A percentile compares a stretch with the other conserved stretches of the same genome.
phyloP scores from a whole-genome alignment of 2,797 vertebrate species.

The Phaenicophaeus curvirostris region DNA sequence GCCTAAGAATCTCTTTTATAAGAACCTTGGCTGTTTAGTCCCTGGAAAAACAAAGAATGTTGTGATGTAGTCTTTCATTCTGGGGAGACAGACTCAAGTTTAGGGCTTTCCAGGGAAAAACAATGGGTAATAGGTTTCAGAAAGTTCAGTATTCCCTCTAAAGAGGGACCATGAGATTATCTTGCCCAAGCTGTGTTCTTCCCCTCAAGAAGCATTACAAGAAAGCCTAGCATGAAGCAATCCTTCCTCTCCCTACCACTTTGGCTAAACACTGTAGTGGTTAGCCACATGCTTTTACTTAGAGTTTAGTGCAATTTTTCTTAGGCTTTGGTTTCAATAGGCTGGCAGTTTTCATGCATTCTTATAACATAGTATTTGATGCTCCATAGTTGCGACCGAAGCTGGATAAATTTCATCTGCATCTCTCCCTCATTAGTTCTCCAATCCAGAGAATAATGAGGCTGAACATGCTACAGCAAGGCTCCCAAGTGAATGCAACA shows the following conservation, averaged over 20 bases:
- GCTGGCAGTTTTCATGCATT: not conserved
- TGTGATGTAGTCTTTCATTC: not conserved
- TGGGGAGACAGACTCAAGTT: not conserved
- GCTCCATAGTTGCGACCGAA: not conserved
- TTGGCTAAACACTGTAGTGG: not conserved
- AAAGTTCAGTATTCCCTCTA: not conserved
- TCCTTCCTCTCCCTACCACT: not conserved
- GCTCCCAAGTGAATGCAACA: not conserved
- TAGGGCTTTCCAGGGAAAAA: not conserved
- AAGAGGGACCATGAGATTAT: not conserved
- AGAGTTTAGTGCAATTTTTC: not conserved
- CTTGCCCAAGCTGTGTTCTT: not conserved
- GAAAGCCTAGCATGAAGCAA: not conserved
- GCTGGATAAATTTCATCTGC: not conserved
- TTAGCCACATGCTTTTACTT: not conserved
- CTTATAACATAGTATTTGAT: not conserved
- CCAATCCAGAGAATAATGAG: not conserved
- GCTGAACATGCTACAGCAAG: not conserved
- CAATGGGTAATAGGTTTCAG: not conserved
- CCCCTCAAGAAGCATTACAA: not conserved
- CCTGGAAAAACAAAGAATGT: not conserved
- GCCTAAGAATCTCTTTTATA: not conserved
- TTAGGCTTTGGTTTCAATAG: not conserved
- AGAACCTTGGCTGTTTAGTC: not conserved
- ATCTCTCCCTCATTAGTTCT: not conserved